Conservation (phyloP, 2,888 invertebrate genomes). For the Phalera bucephala region DNA sequence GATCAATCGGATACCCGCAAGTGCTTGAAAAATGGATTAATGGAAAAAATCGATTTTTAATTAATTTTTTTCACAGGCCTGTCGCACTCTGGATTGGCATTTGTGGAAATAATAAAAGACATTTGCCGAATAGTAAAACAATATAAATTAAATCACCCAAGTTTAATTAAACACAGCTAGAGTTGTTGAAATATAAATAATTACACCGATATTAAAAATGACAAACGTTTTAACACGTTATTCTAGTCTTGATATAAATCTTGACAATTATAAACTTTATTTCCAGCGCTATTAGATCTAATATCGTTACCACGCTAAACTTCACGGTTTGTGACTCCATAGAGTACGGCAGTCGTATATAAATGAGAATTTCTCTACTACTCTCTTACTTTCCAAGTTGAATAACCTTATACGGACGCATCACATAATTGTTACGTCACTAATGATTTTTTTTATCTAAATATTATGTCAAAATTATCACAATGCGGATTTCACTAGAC, state of each 20-base stretch:
- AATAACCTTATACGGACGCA: conserved; percentile 66
- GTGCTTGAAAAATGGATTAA: too few relatives aligned
- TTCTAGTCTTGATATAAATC: not conserved
- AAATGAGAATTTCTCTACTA: conserved; percentile 69
- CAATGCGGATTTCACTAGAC: conserved; percentile 18
- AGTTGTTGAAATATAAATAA: too few relatives aligned
- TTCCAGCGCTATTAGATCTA: conserved; percentile 9
- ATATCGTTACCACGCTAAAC: conserved; percentile 17
- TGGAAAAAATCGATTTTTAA: too few relatives aligned
- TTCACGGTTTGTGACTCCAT: conserved; percentile 51
- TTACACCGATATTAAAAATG: too few relatives aligned
- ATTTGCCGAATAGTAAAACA: too few relatives aligned
- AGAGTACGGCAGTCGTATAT: conserved; percentile 54
- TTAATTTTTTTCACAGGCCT: too few relatives aligned
- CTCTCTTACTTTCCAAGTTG: conserved; percentile 78
- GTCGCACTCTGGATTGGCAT: too few relatives aligned
- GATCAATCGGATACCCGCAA: too few relatives aligned
- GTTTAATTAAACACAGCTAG: too few relatives aligned
- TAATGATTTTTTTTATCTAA: conserved; percentile 23
- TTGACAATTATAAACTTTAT: conserved; percentile 12
- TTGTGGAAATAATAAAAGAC: too few relatives aligned
- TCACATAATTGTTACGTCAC: conserved; percentile 57
- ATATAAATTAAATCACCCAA: too few relatives aligned
- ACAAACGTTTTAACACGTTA: too few relatives aligned
- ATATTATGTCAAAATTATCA: conserved; percentile 26